phyloP scores from a whole-genome alignment of 2,888 invertebrate genomes.

The Mesorhabditis sp. region DNA sequence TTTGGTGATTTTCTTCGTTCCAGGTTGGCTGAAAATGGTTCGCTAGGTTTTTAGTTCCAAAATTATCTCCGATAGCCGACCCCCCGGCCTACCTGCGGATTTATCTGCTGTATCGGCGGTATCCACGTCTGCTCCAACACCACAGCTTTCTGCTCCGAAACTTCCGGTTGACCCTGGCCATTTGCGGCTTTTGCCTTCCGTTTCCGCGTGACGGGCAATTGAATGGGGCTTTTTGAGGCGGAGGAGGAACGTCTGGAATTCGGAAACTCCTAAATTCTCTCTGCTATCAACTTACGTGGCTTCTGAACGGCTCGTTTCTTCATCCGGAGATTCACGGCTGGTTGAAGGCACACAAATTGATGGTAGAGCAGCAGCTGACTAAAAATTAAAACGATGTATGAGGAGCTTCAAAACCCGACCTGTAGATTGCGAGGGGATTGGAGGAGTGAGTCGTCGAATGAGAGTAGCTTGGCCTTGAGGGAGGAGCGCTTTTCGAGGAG shows the following conservation, averaged over 20 bases:
- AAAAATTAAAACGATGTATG: neutral
- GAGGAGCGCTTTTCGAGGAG: slow-evolving; percentile 86
- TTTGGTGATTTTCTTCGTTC: too few relatives aligned
- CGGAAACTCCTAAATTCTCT: neutral
- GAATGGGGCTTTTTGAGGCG: neutral
- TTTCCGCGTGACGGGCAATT: neutral
- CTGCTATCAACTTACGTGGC: neutral
- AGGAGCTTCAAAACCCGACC: neutral
- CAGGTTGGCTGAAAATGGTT: too few relatives aligned
- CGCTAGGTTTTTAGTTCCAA: too few relatives aligned
- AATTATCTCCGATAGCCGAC: too few relatives aligned
- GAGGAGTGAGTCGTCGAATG: slow-evolving; percentile 56
- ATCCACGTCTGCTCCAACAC: too few relatives aligned
- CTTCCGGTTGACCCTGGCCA: too few relatives aligned
- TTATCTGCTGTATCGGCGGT: too few relatives aligned
- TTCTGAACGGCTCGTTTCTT: neutral
- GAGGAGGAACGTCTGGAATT: neutral
- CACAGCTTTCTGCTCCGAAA: too few relatives aligned
- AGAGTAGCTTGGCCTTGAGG: slow-evolving; percentile 52
- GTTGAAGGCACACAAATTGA: neutral
- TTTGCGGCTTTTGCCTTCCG: neutral
- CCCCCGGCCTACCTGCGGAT: too few relatives aligned
- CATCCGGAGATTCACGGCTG: neutral
- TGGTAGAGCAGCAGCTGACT: slow-evolving; percentile 5
- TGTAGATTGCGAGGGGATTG: slow-evolving; percentile 51